phyloP scores from a whole-genome alignment of 2,113 vertebrate species.

The Podarcis raffonei region DNA sequence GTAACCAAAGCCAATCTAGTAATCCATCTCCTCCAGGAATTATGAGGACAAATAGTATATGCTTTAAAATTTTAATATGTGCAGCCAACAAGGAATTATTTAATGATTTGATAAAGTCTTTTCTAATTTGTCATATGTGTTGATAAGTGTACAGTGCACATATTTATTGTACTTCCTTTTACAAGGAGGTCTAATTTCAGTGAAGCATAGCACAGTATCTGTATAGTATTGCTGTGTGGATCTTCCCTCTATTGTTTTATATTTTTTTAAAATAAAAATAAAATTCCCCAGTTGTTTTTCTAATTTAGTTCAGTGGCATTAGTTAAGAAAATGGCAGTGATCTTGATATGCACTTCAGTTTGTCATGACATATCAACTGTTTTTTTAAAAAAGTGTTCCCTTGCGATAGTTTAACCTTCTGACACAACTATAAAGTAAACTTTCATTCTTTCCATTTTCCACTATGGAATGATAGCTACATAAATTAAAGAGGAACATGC shows the following conservation, averaged over 20 bases:
- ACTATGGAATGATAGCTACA: not conserved
- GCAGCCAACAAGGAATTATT: constrained; percentile 39
- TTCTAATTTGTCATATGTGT: constrained; percentile 52
- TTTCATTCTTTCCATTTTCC: not conserved
- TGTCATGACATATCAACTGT: not conserved
- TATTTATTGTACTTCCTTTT: constrained; percentile 29
- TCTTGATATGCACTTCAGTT: not conserved
- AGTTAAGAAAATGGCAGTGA: not conserved
- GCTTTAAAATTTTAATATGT: constrained; percentile 78
- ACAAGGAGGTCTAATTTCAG: constrained; percentile 25
- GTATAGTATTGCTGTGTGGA: not conserved
- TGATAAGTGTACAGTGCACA: constrained; percentile 25
- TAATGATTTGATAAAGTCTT: constrained; percentile 41
- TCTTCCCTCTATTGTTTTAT: not conserved
- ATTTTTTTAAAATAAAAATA: not conserved
- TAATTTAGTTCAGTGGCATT: constrained; percentile 31
- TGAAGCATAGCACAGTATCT: not conserved
- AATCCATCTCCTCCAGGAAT: constrained; percentile 75
- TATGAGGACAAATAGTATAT: constrained; percentile 76
- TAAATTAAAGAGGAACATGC: not conserved
- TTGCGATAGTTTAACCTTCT: not conserved
- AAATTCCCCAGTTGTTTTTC: constrained; percentile 17
- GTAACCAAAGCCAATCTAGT: constrained; percentile 48
- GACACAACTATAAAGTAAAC: not conserved
- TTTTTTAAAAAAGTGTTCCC: not conserved